Percentiles rank a stretch among this genome's conserved stretches.
Evolutionary conservation across 2,797 vertebrate genomes (phyloP).

Genomic region (Thunnus albacares): DNA sequence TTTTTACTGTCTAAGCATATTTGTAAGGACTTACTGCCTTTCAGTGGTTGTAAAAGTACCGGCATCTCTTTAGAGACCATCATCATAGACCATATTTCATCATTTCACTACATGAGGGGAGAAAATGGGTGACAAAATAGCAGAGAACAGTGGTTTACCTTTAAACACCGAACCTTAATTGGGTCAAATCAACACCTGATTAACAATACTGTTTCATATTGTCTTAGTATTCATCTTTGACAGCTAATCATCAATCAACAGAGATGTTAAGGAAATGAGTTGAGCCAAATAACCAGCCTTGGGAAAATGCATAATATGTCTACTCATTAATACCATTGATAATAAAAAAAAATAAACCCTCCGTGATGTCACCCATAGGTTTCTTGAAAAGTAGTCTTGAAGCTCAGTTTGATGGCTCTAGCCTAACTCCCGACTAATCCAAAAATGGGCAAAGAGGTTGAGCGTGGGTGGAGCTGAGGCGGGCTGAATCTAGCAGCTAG

Average conservation of each 20-base stretch:
- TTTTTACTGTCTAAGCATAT: conserved; percentile 32
- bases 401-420: no score
- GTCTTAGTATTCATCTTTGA: neutral
- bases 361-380: no score
- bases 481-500: no score
- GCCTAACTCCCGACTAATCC: no score
- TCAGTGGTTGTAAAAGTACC: conserved; percentile 21
- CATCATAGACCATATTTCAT: neutral
- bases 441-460: no score
- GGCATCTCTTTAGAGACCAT: conserved; percentile 30
- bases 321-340: conserved; percentile 36
- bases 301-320: conserved; percentile 19
- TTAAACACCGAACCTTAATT: neutral
- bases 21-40: conserved; percentile 26
- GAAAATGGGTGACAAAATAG: conserved; percentile 4
- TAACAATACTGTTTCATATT: conserved; percentile 1
- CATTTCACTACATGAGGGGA: conserved; percentile 18
- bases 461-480: no score
- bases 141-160: conserved; percentile 9
- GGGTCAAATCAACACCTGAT: conserved; percentile 11
- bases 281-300: neutral
- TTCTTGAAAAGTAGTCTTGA: no score
- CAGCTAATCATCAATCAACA: conserved; percentile 14
- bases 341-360: no score
- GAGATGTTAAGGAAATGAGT: neutral